Base-by-base conservation (phyloP, 2,113 vertebrate species). In the Proteles cristata region DNA sequence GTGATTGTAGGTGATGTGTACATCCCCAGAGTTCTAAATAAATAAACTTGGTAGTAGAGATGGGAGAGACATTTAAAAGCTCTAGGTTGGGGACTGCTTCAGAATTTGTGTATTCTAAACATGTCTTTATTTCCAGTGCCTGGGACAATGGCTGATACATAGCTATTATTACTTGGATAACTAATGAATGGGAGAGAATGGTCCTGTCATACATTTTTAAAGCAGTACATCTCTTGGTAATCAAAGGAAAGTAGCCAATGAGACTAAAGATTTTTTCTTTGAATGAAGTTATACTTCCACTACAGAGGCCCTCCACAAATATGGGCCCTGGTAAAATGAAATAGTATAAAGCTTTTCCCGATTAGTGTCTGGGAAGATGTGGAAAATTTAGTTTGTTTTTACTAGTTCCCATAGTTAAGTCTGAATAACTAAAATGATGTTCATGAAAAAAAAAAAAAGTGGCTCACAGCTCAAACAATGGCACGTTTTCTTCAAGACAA, bases 361-460 rank as follows among this genome's bases (percentile, higher is more conserved):
- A 90, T 77, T 66, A 48, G 31, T 79, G 23, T 74, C 66, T 94
- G 19, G 68, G 55, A 65, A 83, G 55, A 15, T 83, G 66, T 65
- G 10, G 66, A 82, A 74, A 71, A 89, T 94, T 74, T 89, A 68
- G 43, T 89, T 83, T 94, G 77, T 73, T 43, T 83, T 74, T 65
- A 74, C 43, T 89, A 73, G 43, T 89, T 82, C 33, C 33, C 68
- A 83, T 10, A 17, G 55, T 21, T 45, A 76, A n/a, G 87, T 77
- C 55, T 77, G 39, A 63, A n/a, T 89, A 63, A 89, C 55, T 23
- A 73, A 77, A 76, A 61, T 31, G 50, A 39, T 58, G 10, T 88
- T 43, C 55, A 89, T 77, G 55, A 19, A 58, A 58, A 48, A 89
- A 63, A 63, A 48, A 76, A 33, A 48, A 33, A 48, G 11, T 89